These are phyloP conservation scores for Agonopterix heracliana DNA, from an alignment of 2,888 invertebrate species.

Conservation along the genomic window DNA sequence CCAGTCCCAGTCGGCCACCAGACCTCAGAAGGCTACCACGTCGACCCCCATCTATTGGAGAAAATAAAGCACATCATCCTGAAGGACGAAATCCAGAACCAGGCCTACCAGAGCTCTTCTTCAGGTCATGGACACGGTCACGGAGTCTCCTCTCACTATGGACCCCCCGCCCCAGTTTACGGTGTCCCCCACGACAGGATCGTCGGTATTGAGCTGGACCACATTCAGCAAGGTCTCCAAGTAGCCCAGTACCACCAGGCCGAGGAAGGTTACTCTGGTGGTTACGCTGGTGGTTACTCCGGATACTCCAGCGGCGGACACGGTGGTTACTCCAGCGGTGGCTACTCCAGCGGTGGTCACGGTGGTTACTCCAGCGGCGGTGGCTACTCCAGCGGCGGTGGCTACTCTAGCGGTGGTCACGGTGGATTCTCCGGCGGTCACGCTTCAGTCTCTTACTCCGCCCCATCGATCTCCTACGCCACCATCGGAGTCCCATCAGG, in stretches of 20 bases:
- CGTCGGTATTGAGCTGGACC: constrained; percentile 89
- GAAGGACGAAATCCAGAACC: constrained; percentile 82
- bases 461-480: constrained; percentile 40
- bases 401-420: constrained; percentile 46
- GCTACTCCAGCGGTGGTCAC: constrained; percentile 39
- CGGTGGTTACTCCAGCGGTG: constrained; percentile 25
- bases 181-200: constrained; percentile 81
- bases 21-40: constrained; percentile 87
- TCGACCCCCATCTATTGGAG: constrained; percentile 86
- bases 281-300: constrained; percentile 22
- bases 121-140: constrained; percentile 61
- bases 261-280: constrained; percentile 68
- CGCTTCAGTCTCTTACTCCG: constrained; percentile 49
- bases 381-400: constrained; percentile 29
- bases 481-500: constrained; percentile 67
- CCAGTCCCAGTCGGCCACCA: constrained; percentile 86
- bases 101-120: constrained; percentile 70
- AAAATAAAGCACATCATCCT: constrained; percentile 90
- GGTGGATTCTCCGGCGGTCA: constrained; percentile 22
- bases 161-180: constrained; percentile 81
- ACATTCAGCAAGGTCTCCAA: constrained; percentile 90
- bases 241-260: constrained; percentile 90
- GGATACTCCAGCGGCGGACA: constrained; percentile 36
- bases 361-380: constrained; percentile 56
- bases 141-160: constrained; percentile 80